phyloP scores from a whole-genome alignment of 2,888 invertebrate genomes.

The Brachypalpus laphriformis region DNA sequence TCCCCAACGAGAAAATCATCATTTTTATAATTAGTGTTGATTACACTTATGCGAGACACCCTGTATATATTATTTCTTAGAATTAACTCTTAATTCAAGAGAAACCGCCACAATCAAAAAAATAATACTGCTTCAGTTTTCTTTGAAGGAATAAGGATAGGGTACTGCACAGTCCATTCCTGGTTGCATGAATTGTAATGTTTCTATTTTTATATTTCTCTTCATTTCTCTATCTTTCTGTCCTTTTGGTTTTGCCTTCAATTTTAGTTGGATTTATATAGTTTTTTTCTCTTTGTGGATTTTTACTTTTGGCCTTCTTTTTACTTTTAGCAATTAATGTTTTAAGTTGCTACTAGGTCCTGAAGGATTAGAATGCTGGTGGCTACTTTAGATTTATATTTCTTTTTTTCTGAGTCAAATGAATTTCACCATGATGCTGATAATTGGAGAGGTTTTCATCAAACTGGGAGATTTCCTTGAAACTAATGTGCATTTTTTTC shows the following conservation, averaged over 20 bases:
- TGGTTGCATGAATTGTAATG: background rate
- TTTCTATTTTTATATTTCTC: background rate
- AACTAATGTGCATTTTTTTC: background rate
- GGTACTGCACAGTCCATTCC: background rate
- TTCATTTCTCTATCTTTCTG: background rate
- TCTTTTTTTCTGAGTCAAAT: background rate
- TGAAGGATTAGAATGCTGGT: slow-evolving; percentile 21
- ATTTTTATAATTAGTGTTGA: too few species aligned
- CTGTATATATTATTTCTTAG: too few species aligned
- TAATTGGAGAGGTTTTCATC: slow-evolving; percentile 4
- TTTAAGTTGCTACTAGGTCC: slow-evolving; percentile 36
- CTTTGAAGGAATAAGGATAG: background rate
- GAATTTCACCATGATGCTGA: background rate
- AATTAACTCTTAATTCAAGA: too few species aligned
- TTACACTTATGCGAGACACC: too few species aligned
- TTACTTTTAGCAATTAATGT: slow-evolving; percentile 45
- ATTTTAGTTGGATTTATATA: slow-evolving; percentile 9
- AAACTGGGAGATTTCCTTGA: background rate
- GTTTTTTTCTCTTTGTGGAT: background rate
- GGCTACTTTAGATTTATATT: background rate
- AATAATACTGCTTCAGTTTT: too few species aligned
- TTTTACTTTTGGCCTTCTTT: slow-evolving; percentile 9
- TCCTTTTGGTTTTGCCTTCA: background rate
- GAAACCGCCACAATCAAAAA: too few species aligned
- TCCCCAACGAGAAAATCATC: too few species aligned